Percentiles rank a stretch among this genome's conserved stretches.
Conservation (phyloP, 2,113 vertebrate species). For the Larimichthys crocea region DNA sequence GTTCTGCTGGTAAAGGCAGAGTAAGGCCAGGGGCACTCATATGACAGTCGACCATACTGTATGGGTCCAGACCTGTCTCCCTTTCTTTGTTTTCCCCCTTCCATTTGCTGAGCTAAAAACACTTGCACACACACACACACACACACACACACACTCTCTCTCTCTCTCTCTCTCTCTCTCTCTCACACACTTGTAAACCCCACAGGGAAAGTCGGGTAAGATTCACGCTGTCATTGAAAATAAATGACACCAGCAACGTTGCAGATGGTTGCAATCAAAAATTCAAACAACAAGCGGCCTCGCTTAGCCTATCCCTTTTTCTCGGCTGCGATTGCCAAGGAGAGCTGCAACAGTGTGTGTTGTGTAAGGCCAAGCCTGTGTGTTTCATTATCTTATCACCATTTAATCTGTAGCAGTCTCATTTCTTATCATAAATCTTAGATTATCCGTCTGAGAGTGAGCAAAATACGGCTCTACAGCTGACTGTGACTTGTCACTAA, state of each 20-base stretch:
- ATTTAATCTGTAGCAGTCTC: slow-evolving; percentile 76
- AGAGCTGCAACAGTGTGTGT: slow-evolving; percentile 74
- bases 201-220: slow-evolving; percentile 67
- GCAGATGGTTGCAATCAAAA: slow-evolving; percentile 84
- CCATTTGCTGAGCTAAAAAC: slow-evolving; percentile 53
- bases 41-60: slow-evolving; percentile 60
- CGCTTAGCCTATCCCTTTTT: slow-evolving; percentile 71
- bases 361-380: slow-evolving; percentile 73
- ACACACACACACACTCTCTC: slow-evolving; percentile 10
- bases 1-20: slow-evolving; percentile 50
- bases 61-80: slow-evolving; percentile 76
- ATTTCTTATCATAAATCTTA: slow-evolving; percentile 80
- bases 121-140: slow-evolving; percentile 15
- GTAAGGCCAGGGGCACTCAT: slow-evolving; percentile 63
- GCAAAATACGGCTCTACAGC: slow-evolving; percentile 60
- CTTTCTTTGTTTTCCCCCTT: slow-evolving; percentile 69
- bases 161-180: slow-evolving; percentile 10
- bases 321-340: slow-evolving; percentile 66
- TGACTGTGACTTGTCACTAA: slow-evolving; percentile 69
- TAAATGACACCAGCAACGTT: slow-evolving; percentile 79
- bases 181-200: slow-evolving; percentile 45
- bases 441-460: slow-evolving; percentile 69
- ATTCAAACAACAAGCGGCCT: slow-evolving; percentile 81
- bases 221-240: slow-evolving; percentile 78
- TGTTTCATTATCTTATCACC: slow-evolving; percentile 80